These are phyloP conservation scores for Cheilosia urbana DNA, from an alignment of 2,888 invertebrate genomes.

Conservation along the genomic window DNA sequence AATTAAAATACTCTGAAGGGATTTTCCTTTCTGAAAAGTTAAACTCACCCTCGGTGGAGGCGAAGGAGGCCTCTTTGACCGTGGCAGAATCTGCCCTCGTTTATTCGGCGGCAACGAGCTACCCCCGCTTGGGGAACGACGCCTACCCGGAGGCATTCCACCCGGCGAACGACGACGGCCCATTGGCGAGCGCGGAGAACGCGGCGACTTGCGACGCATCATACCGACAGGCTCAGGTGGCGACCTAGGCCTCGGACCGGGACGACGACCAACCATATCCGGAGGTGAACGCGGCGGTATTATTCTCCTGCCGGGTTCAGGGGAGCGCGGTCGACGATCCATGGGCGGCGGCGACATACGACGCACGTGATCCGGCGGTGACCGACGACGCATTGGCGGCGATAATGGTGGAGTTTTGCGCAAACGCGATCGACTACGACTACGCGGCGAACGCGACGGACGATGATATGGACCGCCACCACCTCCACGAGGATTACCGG, in stretches of 20 bases:
- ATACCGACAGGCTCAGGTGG: slow-evolving; percentile 81
- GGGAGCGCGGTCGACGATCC: slow-evolving; percentile 81
- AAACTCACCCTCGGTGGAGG: slow-evolving; percentile 83
- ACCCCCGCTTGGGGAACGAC: slow-evolving; percentile 76
- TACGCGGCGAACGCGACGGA: slow-evolving; percentile 81
- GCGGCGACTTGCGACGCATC: slow-evolving; percentile 81
- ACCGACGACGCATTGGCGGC: slow-evolving; percentile 82
- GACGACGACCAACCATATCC: slow-evolving; percentile 78
- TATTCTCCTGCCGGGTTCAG: slow-evolving; percentile 78
- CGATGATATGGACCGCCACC: slow-evolving; percentile 78
- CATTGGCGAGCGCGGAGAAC: slow-evolving; percentile 80
- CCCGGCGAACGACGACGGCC: slow-evolving; percentile 78
- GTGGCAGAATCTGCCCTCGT: slow-evolving; percentile 81
- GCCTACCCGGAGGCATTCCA: slow-evolving; percentile 79
- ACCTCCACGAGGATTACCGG: slow-evolving; percentile 73
- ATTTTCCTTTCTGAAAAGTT: slow-evolving; percentile 3
- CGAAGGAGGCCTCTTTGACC: slow-evolving; percentile 83
- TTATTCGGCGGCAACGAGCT: slow-evolving; percentile 80
- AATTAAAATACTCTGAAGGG: background rate
- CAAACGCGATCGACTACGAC: slow-evolving; percentile 82
- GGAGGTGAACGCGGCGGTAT: slow-evolving; percentile 81
- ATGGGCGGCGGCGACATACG: slow-evolving; percentile 83
- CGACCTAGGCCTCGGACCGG: slow-evolving; percentile 80
- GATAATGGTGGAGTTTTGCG: slow-evolving; percentile 83
- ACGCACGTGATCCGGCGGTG: slow-evolving; percentile 83